These are phyloP conservation scores for Drosophila truncata DNA, from an alignment of 1,140 invertebrate genomes.

Conservation along the genomic window DNA sequence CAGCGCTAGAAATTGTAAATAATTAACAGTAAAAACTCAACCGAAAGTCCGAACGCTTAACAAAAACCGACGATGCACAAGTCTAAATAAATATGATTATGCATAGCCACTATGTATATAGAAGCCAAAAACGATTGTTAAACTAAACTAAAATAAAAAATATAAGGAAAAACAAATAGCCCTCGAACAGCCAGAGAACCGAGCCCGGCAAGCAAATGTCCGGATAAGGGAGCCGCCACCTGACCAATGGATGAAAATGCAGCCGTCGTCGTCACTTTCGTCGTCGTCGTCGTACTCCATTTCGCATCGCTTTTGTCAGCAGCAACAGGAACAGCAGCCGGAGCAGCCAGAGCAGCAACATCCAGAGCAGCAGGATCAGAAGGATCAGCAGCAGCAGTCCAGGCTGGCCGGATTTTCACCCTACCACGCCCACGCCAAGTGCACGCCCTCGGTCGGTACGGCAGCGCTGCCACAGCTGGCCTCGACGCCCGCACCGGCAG, in stretches of 20 bases:
- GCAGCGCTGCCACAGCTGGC: conserved; percentile 47
- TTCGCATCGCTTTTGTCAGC: conserved; percentile 77
- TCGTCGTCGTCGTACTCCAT: conserved; percentile 82
- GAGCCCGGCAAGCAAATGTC: conserved; percentile 79
- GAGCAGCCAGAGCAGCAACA: conserved; percentile 36
- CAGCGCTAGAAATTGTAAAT: conserved; percentile 76
- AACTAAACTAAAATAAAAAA: conserved; percentile 16
- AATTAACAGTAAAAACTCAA: conserved; percentile 71
- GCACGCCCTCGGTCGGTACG: conserved; percentile 39
- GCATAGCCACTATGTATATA: conserved; percentile 71
- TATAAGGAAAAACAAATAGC: not conserved
- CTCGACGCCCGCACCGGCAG: conserved; percentile 52
- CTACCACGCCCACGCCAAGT: conserved; percentile 49
- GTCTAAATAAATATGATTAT: conserved; percentile 45
- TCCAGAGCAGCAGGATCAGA: conserved; percentile 36
- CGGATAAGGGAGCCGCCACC: conserved; percentile 74
- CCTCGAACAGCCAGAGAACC: conserved; percentile 13
- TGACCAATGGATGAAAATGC: conserved; percentile 85
- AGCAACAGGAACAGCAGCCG: conserved; percentile 35
- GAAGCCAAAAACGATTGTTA: conserved; percentile 33
- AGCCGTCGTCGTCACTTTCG: conserved; percentile 83
- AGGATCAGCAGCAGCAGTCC: conserved; percentile 40
- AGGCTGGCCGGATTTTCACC: conserved; percentile 33
- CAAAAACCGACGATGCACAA: conserved; percentile 47
- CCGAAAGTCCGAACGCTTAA: conserved; percentile 28